Evolutionary conservation across 1,140 invertebrate genomes (phyloP).

Genomic region (Yoshiicerus persimilis): DNA sequence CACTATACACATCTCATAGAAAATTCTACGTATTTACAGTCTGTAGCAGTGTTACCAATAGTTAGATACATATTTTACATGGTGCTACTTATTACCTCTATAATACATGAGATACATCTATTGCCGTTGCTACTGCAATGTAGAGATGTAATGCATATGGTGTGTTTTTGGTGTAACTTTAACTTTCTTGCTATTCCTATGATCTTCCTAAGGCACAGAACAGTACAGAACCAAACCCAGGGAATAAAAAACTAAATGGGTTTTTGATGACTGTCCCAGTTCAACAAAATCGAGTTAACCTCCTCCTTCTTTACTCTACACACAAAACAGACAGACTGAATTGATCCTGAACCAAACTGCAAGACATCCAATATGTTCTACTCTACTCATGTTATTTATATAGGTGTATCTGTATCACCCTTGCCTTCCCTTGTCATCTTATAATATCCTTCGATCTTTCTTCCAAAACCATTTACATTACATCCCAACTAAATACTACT

Average conservation of each 20-base stretch:
- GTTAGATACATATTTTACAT: background rate
- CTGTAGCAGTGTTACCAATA: background rate
- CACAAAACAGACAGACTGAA: background rate
- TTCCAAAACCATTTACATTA: too few relatives aligned
- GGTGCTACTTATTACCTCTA: background rate
- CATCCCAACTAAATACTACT: background rate
- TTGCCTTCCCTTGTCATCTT: background rate
- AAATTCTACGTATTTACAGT: background rate
- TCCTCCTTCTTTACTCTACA: background rate
- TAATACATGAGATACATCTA: background rate
- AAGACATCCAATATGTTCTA: background rate
- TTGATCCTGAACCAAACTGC: background rate
- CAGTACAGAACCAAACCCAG: background rate
- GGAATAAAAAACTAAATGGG: slow-evolving; percentile 14
- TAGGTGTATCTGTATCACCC: background rate
- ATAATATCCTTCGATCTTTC: too few relatives aligned
- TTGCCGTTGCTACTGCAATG: background rate
- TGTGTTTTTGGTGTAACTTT: background rate
- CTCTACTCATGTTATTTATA: background rate
- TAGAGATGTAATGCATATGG: background rate
- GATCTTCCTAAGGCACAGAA: background rate
- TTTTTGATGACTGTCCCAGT: slow-evolving; percentile 22
- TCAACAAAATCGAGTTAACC: slow-evolving; percentile 22
- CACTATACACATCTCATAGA: background rate
- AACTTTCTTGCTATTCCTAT: background rate